These are phyloP conservation scores for Chirona hameri DNA, from an alignment of 2,888 invertebrate species.

Conservation along the genomic window DNA sequence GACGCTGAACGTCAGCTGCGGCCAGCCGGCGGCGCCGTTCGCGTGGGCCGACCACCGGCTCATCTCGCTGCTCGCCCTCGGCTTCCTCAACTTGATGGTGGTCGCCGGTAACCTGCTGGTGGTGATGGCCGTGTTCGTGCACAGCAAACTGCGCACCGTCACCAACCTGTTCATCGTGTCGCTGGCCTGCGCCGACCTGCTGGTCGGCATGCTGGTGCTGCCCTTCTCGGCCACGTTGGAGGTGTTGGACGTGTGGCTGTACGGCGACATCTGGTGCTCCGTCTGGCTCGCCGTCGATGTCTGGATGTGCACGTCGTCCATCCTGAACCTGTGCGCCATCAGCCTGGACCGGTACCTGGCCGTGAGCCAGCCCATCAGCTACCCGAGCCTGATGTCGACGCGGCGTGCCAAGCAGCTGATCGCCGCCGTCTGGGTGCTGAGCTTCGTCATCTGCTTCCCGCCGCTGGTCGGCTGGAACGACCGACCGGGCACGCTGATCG, in stretches of 20 bases:
- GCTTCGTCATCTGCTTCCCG: slow-evolving; percentile 94
- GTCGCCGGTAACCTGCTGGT: slow-evolving; percentile 89
- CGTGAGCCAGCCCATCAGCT: slow-evolving; percentile 91
- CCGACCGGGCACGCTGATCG: slow-evolving; percentile 43
- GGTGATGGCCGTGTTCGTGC: slow-evolving; percentile 85
- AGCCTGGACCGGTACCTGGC: slow-evolving; percentile 88
- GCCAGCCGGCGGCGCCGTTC: background rate
- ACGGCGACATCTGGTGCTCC: slow-evolving; percentile 92
- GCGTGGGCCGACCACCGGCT: slow-evolving; percentile 68
- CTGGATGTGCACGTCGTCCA: slow-evolving; percentile 98
- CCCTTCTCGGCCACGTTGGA: slow-evolving; percentile 95
- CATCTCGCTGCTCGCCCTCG: slow-evolving; percentile 71
- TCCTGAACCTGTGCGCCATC: slow-evolving; percentile 92
- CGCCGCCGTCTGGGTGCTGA: slow-evolving; percentile 89
- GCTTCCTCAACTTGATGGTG: slow-evolving; percentile 81
- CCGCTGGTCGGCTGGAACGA: slow-evolving; percentile 93
- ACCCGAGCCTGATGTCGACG: slow-evolving; percentile 80
- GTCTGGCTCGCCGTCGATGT: slow-evolving; percentile 97
- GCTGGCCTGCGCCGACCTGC: slow-evolving; percentile 88
- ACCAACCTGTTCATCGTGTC: slow-evolving; percentile 97
- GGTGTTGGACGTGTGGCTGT: slow-evolving; percentile 89
- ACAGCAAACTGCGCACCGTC: slow-evolving; percentile 86
- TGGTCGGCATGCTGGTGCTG: slow-evolving; percentile 91
- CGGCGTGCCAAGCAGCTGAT: slow-evolving; percentile 80
- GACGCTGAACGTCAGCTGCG: background rate